Base-by-base conservation (phyloP, 2,888 invertebrate genomes). In the Plagiodera versicolora region DNA sequence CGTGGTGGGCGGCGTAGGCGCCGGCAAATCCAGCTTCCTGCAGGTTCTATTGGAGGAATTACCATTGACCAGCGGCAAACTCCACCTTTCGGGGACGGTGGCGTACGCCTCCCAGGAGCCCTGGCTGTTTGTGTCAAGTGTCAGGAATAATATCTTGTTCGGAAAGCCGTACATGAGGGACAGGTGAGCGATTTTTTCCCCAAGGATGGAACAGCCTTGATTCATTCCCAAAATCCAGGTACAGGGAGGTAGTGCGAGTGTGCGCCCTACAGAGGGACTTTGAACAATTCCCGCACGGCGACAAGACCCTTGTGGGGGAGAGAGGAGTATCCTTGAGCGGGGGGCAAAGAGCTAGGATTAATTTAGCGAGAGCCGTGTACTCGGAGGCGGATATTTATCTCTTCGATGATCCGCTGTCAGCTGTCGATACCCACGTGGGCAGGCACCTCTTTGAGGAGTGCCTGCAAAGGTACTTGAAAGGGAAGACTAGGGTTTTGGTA, bases 61-160 rank as follows among this genome's bases (percentile, higher is more conserved):
- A 19, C 84, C 86, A 0, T 79, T 87, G 8, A 78, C 80, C 1
- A 77, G 81, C 16, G 93, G 94, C 0, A 82, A 81, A 0, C 72
- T 92, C 46, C 76, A 82, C 1, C 77, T 90, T 11, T 83, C 83
- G 1, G 92, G 92, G 6, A 80, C 77, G 1, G 71, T 89, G 10
- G 83, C 88, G 0, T 94, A 91, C 75, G 89, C 90, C 1, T 86
- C 90, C 53, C 92, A 93, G 80, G 90, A 92, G 70, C 88, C 94
- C 0, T 94, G 94, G 94, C 78, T 89, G 1, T 89, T 89, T 70
- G 84, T 86, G 0, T 87, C 87, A 0, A 87, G 87, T 3, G 84
- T 95, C 0, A 82, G 88, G 47, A 89, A 92, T 70, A 95, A 95
- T 75, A 90, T 95, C 62, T 80, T 92, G 11, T 94, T 94, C 77